Evolutionary conservation across 1,140 invertebrate species (phyloP), one percentile per base, ranked within the genome.

Genomic region (Hormaphis cornu): DNA sequence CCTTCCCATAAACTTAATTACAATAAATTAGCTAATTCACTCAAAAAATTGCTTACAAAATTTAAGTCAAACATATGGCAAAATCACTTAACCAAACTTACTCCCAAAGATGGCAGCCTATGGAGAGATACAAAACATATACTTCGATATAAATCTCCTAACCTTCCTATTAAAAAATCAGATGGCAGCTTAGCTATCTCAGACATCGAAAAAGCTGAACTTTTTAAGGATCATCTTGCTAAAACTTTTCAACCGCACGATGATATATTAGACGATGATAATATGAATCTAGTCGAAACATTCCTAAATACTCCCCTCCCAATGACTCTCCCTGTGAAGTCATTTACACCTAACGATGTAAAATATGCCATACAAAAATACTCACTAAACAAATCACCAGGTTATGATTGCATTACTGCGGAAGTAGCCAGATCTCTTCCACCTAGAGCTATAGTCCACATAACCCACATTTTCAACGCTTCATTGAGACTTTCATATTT

Each of bases 311-410:
- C 42, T 16, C 42, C 42, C 18, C 42, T 46, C 16, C 63, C 42
- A 12, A 8, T 46, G n/a, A n/a, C 42, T 6, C 42, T 46, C 42
- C 42, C 42, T n/a, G 42, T 46, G 12, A 46, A 46, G 42, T 46
- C 42, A 46, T 46, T 46, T 46, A 46, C 42, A 46, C 42, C 42
- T n/a, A 46, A 46, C 16, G 42, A 46, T 46, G 42, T 46, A 46
- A 46, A 46, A 46, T 46, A 46, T n/a, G 42, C 42, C 16, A 12
- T 46, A 46, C 42, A 12, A 46, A 46, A 46, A 46, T 46, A 46
- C n/a, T 6, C 77, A 46, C n/a, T 46, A 8, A 46, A 46, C 4
- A 46, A 46, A 46, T 46, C 42, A 12, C 42, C 42, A 46, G 42
- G 42, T n/a, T 46, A 8, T 16, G 42, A 46, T 46, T n/a, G 42